phyloP scores from a whole-genome alignment of 2,113 vertebrate genomes.

The Coreoperca whiteheadi region DNA sequence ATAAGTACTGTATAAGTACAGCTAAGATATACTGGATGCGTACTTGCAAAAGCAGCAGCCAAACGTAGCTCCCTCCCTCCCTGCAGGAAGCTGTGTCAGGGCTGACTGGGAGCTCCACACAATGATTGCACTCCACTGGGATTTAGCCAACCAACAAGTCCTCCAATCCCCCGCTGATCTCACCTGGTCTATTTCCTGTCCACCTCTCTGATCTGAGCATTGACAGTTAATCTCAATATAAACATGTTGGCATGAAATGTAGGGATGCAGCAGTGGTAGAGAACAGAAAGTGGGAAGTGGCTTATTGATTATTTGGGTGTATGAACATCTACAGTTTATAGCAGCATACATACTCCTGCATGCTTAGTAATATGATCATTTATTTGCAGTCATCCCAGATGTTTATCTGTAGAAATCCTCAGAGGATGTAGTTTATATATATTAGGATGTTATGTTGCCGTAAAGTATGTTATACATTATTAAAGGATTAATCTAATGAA shows the following conservation, averaged over 20 bases:
- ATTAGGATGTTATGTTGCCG: not conserved
- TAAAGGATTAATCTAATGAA: constrained; percentile 7
- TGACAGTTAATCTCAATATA: not conserved
- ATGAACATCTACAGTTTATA: not conserved
- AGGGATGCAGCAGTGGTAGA: not conserved
- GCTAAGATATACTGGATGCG: not conserved
- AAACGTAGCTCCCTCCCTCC: no score
- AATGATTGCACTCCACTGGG: constrained; percentile 14
- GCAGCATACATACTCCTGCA: not conserved
- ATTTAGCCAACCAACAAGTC: not conserved
- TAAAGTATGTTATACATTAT: constrained; percentile 13
- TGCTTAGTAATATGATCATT: not conserved
- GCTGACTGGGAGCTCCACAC: not conserved
- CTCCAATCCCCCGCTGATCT: not conserved
- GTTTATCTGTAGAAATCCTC: not conserved
- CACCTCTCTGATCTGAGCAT: not conserved
- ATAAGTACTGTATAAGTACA: not conserved
- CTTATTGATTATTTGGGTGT: not conserved
- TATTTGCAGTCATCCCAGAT: not conserved
- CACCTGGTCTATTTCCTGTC: not conserved
- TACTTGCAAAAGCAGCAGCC: no score
- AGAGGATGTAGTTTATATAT: not conserved
- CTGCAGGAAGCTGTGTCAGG: not conserved
- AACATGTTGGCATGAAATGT: not conserved
- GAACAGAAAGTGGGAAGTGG: not conserved